Evolutionary conservation across 2,888 invertebrate species (phyloP).

Genomic region (Agonopterix subpropinquella): DNA sequence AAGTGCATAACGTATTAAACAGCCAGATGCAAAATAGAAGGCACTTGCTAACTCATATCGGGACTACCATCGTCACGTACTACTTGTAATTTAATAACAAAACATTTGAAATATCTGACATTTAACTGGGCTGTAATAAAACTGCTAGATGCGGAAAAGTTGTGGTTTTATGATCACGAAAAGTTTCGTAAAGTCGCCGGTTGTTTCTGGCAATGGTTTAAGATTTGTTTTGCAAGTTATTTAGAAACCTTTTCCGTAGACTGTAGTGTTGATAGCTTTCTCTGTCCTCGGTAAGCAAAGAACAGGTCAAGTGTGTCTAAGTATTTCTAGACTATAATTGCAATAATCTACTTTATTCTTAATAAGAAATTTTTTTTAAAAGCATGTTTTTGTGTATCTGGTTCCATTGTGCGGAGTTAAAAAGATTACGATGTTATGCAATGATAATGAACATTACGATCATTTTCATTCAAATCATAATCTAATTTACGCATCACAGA

Average conservation of each 20-base stretch:
- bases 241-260: slow-evolving; percentile 32
- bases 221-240: slow-evolving; percentile 46
- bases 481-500: slow-evolving; percentile 5
- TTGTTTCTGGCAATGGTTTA: slow-evolving; percentile 43
- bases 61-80: slow-evolving; percentile 33
- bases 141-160: slow-evolving; percentile 50
- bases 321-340: slow-evolving; percentile 4
- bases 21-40: not conserved
- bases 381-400: no score
- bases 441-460: not conserved
- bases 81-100: slow-evolving; percentile 31
- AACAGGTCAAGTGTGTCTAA: slow-evolving; percentile 23
- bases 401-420: no score
- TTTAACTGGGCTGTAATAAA: slow-evolving; percentile 40
- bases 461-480: slow-evolving; percentile 2
- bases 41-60: slow-evolving; percentile 14
- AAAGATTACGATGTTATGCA: not conserved
- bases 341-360: not conserved
- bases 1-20: not conserved
- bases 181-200: slow-evolving; percentile 56
- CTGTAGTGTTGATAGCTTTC: slow-evolving; percentile 23
- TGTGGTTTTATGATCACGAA: slow-evolving; percentile 62
- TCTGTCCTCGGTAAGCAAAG: slow-evolving; percentile 21
- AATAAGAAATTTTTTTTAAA: no score
- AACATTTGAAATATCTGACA: slow-evolving; percentile 37